Evolutionary conservation across 2,888 invertebrate species (phyloP).

Genomic region (Morinoia aosen): DNA sequence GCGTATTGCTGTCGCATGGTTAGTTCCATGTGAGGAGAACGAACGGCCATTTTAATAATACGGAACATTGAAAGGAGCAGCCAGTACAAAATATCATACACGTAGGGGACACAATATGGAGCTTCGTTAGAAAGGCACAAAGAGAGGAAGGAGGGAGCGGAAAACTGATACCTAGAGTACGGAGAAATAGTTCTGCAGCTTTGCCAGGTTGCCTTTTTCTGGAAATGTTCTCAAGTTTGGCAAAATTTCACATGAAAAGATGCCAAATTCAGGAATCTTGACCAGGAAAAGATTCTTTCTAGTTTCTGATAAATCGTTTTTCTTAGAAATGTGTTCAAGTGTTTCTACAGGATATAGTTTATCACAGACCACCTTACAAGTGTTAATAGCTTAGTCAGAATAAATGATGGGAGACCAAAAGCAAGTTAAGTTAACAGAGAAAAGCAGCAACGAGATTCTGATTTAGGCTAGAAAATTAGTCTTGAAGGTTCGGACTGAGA

Average conservation of each 20-base stretch:
- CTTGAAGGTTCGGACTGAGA: not conserved
- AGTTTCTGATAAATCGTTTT: not conserved
- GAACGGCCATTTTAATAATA: conserved; percentile 48
- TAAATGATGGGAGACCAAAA: not conserved
- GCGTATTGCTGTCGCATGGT: conserved; percentile 45
- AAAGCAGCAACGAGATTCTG: not conserved
- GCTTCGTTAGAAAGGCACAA: not conserved
- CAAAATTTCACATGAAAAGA: too few relatives aligned
- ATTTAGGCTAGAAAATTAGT: not conserved
- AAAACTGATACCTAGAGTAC: not conserved
- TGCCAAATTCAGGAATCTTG: too few relatives aligned
- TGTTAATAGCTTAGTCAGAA: not conserved
- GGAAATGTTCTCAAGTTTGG: too few relatives aligned
- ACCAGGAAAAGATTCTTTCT: too few relatives aligned
- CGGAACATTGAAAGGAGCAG: conserved; percentile 28
- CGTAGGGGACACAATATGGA: not conserved
- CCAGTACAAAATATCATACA: conserved; percentile 12
- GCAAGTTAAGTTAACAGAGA: not conserved
- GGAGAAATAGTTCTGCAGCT: not conserved
- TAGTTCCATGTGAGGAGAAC: conserved; percentile 32
- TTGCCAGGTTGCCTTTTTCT: too few relatives aligned
- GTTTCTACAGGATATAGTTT: not conserved
- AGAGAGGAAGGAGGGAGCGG: not conserved
- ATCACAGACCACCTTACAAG: not conserved
- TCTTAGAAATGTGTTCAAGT: not conserved